Evolutionary conservation across 2,797 vertebrate genomes (phyloP).

Genomic region (Syncerus caffer): DNA sequence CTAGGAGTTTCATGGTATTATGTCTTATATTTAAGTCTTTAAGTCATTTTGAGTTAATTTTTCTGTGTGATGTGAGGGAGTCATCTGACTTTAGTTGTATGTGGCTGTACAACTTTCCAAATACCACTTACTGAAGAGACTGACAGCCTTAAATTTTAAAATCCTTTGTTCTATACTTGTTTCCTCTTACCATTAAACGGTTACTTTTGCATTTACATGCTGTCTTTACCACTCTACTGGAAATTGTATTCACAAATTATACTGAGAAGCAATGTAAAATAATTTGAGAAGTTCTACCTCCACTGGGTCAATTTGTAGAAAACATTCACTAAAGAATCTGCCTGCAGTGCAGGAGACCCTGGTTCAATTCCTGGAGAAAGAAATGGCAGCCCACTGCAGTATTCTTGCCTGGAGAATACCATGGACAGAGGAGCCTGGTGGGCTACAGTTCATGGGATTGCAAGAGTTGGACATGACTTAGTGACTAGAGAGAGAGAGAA

Average conservation of each 20-base stretch:
- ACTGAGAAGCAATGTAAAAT: background rate
- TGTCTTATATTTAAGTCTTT: background rate
- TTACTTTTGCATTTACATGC: background rate
- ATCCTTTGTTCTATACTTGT: background rate
- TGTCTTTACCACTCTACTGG: background rate
- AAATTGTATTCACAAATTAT: background rate
- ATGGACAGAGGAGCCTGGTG: no score
- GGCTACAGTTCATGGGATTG: no score
- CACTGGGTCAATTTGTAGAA: background rate
- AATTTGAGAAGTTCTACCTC: background rate
- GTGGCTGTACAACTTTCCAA: background rate
- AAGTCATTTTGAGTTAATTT: background rate
- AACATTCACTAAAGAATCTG: background rate
- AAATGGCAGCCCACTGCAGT: no score
- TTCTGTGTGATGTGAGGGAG: background rate
- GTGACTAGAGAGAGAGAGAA: no score
- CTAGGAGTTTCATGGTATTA: background rate
- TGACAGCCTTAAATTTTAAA: background rate
- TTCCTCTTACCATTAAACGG: background rate
- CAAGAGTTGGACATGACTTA: no score
- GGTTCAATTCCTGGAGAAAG: no score
- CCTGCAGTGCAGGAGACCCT: no score
- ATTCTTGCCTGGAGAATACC: no score
- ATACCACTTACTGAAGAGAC: background rate
- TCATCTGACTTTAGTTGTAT: background rate